Conservation (phyloP, 2,797 vertebrate genomes). For the Spinus olivaceus region DNA sequence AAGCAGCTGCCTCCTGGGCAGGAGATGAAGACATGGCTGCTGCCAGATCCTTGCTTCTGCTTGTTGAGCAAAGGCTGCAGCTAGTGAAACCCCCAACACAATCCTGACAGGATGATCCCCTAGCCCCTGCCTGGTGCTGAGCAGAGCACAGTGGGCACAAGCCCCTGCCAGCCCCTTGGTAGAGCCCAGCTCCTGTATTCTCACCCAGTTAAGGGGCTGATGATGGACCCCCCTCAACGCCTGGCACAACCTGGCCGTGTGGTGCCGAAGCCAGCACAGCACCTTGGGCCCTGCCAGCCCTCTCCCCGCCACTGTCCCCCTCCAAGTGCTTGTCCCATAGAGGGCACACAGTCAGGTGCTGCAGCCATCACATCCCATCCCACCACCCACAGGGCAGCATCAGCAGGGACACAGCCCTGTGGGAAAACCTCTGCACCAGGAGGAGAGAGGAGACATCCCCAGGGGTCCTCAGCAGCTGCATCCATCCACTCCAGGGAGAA, state of each 20-base stretch:
- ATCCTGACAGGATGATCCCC: background rate
- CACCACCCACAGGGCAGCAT: background rate
- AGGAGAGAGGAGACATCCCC: background rate
- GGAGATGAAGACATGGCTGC: background rate
- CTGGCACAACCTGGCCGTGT: accelerated
- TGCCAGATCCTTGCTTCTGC: background rate
- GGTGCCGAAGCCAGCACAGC: background rate
- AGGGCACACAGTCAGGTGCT: background rate
- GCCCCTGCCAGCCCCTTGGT: background rate
- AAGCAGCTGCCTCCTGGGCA: background rate
- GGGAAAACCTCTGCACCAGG: background rate
- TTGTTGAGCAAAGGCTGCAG: background rate
- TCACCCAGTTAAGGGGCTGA: background rate
- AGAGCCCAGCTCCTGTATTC: background rate
- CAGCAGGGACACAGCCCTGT: background rate
- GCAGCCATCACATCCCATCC: background rate
- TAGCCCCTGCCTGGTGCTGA: background rate
- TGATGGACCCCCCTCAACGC: accelerated
- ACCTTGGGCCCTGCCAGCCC: background rate
- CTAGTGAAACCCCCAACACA: background rate
- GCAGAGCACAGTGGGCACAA: accelerated
- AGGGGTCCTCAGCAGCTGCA: background rate
- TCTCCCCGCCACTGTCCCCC: accelerated
- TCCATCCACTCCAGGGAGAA: background rate
- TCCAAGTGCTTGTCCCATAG: background rate